These are phyloP conservation scores for Nesogale talazaci DNA, from an alignment of 2,113 vertebrate genomes.

Conservation along the genomic window DNA sequence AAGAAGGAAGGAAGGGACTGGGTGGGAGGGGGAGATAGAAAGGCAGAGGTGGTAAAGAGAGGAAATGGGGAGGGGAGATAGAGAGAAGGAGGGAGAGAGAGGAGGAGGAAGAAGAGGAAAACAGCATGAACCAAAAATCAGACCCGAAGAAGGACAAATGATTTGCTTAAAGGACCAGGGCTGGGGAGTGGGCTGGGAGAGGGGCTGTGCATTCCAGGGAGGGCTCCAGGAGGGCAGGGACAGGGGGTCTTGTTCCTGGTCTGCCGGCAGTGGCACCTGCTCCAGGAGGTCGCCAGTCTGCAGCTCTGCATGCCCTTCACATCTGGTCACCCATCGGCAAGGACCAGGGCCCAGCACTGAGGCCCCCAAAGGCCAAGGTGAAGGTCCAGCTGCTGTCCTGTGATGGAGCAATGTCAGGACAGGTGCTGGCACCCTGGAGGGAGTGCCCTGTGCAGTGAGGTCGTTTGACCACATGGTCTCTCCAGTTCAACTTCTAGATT, in stretches of 20 bases:
- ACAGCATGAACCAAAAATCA: not conserved
- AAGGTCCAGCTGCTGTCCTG: not conserved
- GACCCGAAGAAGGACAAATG: not conserved
- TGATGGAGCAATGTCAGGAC: not conserved
- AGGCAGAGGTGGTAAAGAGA: no score
- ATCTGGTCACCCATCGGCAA: not conserved
- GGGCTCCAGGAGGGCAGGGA: not conserved
- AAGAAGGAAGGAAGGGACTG: not conserved
- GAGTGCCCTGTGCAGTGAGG: not conserved
- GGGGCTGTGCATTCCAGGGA: not conserved
- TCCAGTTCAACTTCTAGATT: conserved; percentile 1
- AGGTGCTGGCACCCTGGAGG: not conserved
- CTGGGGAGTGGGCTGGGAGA: no score
- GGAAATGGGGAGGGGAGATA: no score
- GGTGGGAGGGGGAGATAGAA: no score
- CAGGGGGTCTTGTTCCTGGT: not conserved
- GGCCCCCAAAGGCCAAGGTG: not conserved
- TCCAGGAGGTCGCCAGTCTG: not conserved
- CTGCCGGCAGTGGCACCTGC: not conserved
- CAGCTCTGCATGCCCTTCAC: no score
- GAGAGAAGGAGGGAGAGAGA: not conserved
- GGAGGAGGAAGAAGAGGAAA: not conserved
- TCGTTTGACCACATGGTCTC: not conserved
- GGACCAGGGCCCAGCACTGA: not conserved
- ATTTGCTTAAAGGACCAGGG: not conserved